Conservation (phyloP, 2,113 vertebrate genomes). For the Scolopax mira region DNA sequence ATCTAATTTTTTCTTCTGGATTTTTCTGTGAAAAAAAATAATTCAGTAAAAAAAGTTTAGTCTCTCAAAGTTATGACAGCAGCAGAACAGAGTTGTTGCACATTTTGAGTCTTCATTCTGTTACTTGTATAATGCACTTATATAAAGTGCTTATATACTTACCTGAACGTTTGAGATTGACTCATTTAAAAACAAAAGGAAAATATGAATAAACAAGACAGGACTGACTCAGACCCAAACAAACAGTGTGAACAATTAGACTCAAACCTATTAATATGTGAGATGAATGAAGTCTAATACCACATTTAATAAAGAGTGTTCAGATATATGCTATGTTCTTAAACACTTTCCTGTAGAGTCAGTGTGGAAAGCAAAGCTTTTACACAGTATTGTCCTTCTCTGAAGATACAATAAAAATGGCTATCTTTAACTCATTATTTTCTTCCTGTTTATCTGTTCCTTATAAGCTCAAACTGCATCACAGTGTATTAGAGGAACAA, state of each 20-base stretch:
- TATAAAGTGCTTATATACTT: background rate
- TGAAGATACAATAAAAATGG: background rate
- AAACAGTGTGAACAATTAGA: background rate
- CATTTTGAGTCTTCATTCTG: background rate
- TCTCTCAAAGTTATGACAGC: background rate
- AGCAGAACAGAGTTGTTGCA: background rate
- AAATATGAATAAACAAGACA: background rate
- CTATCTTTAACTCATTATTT: background rate
- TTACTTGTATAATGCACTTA: background rate
- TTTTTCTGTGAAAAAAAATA: accelerated
- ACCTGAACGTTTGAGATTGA: background rate
- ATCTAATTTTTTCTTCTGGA: background rate
- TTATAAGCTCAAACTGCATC: background rate
- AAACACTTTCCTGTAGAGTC: background rate
- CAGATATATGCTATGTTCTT: background rate
- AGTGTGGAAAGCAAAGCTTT: background rate
- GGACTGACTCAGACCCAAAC: background rate
- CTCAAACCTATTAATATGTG: background rate
- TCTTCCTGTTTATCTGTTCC: background rate
- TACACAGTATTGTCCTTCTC: background rate
- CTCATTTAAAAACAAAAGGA: background rate
- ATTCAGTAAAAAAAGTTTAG: accelerated
- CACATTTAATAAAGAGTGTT: background rate
- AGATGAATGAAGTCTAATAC: background rate
- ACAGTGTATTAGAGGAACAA: background rate